A percentile compares a stretch with the other conserved stretches of the same genome.
These are phyloP conservation scores for Microctonus brassicae DNA, from an alignment of 2,888 invertebrate species.

Conservation along the genomic window DNA sequence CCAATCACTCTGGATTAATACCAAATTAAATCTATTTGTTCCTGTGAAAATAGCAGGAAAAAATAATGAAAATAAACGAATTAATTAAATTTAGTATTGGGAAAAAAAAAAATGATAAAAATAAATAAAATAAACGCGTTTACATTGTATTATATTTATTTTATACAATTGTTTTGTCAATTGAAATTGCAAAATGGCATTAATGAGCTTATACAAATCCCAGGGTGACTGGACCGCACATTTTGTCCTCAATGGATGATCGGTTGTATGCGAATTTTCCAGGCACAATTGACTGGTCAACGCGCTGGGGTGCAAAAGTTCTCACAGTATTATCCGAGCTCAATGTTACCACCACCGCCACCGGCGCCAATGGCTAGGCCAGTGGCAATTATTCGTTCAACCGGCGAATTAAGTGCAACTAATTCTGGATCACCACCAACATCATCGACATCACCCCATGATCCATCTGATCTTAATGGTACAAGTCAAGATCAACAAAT, in stretches of 20 bases:
- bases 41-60: background rate
- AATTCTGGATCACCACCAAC: conserved; percentile 77
- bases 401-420: conserved; percentile 76
- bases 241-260: conserved; percentile 63
- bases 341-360: conserved; percentile 95
- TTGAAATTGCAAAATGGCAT: background rate
- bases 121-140: background rate
- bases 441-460: conserved; percentile 69
- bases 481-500: conserved; percentile 53
- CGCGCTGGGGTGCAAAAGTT: conserved; percentile 71
- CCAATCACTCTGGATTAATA: conserved; percentile 58
- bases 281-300: conserved; percentile 72
- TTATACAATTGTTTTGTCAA: conserved; percentile 1
- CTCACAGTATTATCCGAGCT: conserved; percentile 89
- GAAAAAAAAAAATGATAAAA: background rate
- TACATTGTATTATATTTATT: background rate
- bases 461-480: conserved; percentile 67
- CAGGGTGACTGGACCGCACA: conserved; percentile 60
- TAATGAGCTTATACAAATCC: conserved; percentile 34
- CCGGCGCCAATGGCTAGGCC: conserved; percentile 96
- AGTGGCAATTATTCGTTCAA: conserved; percentile 94
- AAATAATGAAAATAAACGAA: no score
- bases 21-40: background rate
- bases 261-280: conserved; percentile 67
- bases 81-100: no score